Evolutionary conservation across 2,888 invertebrate genomes (phyloP).

Genomic region (Amblyjoppa proteus): DNA sequence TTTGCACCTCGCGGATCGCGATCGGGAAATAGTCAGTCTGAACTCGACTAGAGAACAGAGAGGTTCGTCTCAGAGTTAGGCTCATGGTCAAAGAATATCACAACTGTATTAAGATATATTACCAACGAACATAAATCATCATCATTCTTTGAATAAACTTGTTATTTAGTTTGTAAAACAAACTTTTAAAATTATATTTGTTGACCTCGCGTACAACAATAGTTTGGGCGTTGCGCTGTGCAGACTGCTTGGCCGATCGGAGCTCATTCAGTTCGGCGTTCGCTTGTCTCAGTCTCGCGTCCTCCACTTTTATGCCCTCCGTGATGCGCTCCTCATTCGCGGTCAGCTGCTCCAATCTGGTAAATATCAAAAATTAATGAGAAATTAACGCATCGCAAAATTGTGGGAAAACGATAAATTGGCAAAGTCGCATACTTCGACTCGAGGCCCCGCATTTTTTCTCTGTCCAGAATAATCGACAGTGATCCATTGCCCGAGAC

Average conservation of each 20-base stretch:
- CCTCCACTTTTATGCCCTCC: constrained; percentile 78
- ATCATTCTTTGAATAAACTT: too few relatives aligned
- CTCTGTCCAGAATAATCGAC: constrained; percentile 85
- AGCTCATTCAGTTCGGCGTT: constrained; percentile 73
- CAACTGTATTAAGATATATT: too few relatives aligned
- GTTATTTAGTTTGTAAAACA: too few relatives aligned
- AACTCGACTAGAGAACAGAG: too few relatives aligned
- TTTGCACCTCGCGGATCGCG: too few relatives aligned
- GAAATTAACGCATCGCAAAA: constrained; percentile 25
- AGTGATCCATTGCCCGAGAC: constrained; percentile 85
- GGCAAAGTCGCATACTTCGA: constrained; percentile 74
- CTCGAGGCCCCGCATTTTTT: constrained; percentile 84
- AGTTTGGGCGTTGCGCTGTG: constrained; percentile 72
- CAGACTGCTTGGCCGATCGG: constrained; percentile 71
- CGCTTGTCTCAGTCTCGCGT: constrained; percentile 72
- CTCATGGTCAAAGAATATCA: too few relatives aligned
- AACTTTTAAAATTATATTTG: too few relatives aligned
- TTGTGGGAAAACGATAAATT: constrained; percentile 15
- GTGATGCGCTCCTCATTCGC: constrained; percentile 64
- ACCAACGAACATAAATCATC: too few relatives aligned
- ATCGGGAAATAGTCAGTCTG: too few relatives aligned
- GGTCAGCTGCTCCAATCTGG: constrained; percentile 78
- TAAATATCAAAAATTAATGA: background rate
- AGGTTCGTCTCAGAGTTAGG: too few relatives aligned
- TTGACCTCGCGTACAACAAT: too few relatives aligned